Base-by-base conservation (phyloP, 2,113 vertebrate genomes). In the Charadrius vociferus region DNA sequence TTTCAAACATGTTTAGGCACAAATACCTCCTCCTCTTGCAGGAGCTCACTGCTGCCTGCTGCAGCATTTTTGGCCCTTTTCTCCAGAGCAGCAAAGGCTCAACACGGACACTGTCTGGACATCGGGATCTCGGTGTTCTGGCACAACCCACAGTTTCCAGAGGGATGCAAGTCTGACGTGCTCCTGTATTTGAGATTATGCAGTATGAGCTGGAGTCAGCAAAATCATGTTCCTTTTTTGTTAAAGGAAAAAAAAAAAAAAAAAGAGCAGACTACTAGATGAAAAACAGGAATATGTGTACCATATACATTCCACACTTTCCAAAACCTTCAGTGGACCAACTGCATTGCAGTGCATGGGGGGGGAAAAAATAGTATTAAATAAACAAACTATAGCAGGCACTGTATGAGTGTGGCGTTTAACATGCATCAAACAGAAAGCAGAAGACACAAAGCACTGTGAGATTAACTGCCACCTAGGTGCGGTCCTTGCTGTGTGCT, bases 1-100 rank as follows among this genome's bases (percentile, higher is more conserved):
- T 72, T 94, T 86, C 73, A 68, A 87, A 72, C 82, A 23, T 56
- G 81, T 81, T 85, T 16, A 89, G 93, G 83, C 91, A 95, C 66
- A 96, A 34, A 77, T 49, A 66, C n/a, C 77, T 80, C 72, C 77
- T 86, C 63, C 73, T 87, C 66, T 63, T 47, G 73, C 36, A 86
- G 83, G 83, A 90, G 81, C 67, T 85, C 75, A 7, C 53, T 56
- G 66, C 56, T 92, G 90, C n/a, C 68, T 75, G 77, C 86, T 95
- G 77, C 81, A 66, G 81, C 43, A 41, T 32, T 81, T 88, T 49
- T 82, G 74, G 81, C 39, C 45, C 77, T 91, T 63, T 36, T 75
- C 62, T 75, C 83, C 30, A 61, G 12, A 91, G 49, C 70, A 95
- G 71, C 34, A 93, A 91, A 71, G 18, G 41, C 24, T 58, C 50